Conservation (phyloP, 2,113 vertebrate species). For the Onychostruthus taczanowskii region DNA sequence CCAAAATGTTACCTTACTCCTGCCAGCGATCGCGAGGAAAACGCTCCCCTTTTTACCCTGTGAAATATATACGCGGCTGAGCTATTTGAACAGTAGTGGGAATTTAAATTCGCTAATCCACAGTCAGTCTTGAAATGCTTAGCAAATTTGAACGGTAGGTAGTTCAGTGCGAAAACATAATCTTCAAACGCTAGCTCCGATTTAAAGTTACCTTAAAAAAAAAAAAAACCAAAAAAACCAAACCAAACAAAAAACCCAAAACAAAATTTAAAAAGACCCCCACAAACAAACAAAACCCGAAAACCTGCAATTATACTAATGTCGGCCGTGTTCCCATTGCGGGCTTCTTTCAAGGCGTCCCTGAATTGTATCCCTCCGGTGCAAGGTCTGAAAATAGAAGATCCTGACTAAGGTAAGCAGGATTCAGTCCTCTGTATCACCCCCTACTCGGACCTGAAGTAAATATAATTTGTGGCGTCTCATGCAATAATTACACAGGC, state of each 20-base stretch:
- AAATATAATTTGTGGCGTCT: neutral
- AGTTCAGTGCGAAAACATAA: neutral
- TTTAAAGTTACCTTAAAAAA: neutral
- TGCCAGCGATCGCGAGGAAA: neutral
- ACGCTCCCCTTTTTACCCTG: neutral
- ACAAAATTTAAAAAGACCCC: too few relatives aligned
- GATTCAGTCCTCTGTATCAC: neutral
- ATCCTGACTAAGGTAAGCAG: neutral
- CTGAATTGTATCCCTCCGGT: neutral
- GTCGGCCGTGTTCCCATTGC: neutral
- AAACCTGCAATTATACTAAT: neutral
- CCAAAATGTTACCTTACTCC: slow-evolving; percentile 39
- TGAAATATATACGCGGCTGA: slow-evolving; percentile 4
- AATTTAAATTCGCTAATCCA: slow-evolving; percentile 39
- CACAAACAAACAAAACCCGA: neutral
- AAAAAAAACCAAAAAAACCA: neutral
- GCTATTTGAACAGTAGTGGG: slow-evolving; percentile 44
- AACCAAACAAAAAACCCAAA: neutral
- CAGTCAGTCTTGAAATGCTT: neutral
- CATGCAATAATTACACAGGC: neutral
- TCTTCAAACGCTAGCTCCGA: neutral
- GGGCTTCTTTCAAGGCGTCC: neutral
- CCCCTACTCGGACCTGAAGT: neutral
- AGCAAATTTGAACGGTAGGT: slow-evolving; percentile 1
- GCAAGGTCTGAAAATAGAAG: neutral